These are phyloP conservation scores for Psammodynastes pulverulentus DNA, from an alignment of 2,113 vertebrate genomes.

Conservation along the genomic window DNA sequence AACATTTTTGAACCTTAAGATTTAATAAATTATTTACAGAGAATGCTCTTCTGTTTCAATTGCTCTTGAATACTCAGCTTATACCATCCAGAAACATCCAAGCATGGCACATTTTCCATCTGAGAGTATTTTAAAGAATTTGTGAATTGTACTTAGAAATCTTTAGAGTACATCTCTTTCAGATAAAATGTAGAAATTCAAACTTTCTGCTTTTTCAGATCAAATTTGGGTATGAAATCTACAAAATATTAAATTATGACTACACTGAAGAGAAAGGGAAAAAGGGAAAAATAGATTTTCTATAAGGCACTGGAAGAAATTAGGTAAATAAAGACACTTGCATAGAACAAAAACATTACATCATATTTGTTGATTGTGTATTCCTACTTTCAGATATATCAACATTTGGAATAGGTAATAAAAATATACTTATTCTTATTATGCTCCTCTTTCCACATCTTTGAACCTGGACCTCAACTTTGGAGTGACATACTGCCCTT, in stretches of 20 bases:
- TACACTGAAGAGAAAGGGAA: neutral
- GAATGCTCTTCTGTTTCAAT: neutral
- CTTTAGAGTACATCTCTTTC: neutral
- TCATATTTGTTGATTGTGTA: neutral
- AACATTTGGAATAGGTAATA: neutral
- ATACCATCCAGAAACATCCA: neutral
- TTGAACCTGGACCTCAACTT: neutral
- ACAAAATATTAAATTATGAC: neutral
- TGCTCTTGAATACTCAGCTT: neutral
- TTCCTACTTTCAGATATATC: neutral
- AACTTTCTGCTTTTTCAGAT: neutral
- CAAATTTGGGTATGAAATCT: neutral
- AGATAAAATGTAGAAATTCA: neutral
- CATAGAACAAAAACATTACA: neutral
- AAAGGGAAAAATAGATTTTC: neutral
- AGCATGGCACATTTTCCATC: neutral
- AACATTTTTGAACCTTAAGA: conserved; percentile 45
- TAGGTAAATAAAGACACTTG: neutral
- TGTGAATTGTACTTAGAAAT: neutral
- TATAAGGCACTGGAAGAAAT: neutral
- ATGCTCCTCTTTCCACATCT: neutral
- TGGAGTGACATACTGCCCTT: neutral
- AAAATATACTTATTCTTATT: neutral
- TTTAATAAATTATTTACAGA: conserved; percentile 63
- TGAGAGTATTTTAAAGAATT: neutral